These are phyloP conservation scores for Amphilophus citrinellus DNA, from an alignment of 2,113 vertebrate species.

Conservation along the genomic window DNA sequence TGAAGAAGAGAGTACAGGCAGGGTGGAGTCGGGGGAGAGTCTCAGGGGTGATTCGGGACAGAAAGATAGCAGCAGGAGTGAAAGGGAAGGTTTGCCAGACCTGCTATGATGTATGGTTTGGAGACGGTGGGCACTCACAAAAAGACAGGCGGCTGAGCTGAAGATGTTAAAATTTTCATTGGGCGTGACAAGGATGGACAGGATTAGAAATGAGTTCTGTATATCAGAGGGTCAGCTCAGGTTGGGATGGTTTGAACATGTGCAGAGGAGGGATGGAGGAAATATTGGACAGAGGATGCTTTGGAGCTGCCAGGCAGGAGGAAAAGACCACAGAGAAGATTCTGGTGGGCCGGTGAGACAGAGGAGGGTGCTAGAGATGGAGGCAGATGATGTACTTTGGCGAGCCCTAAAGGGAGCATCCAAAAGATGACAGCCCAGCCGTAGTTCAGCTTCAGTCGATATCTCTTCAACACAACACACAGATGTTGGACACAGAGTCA, in stretches of 20 bases:
- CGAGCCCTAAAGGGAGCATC: neutral
- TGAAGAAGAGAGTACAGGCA: too few relatives aligned
- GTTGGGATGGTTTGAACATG: neutral
- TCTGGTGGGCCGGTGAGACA: neutral
- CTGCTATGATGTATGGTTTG: neutral
- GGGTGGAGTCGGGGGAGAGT: too few relatives aligned
- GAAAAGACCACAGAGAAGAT: too few relatives aligned
- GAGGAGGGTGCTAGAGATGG: neutral
- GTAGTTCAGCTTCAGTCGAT: accelerated
- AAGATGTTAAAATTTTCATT: neutral
- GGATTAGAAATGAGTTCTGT: neutral
- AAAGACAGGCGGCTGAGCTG: neutral
- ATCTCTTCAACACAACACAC: neutral
- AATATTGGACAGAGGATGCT: neutral
- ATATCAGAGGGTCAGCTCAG: neutral
- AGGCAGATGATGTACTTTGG: neutral
- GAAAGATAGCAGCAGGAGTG: too few relatives aligned
- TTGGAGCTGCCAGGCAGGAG: too few relatives aligned
- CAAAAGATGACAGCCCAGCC: neutral
- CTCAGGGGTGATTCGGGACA: too few relatives aligned
- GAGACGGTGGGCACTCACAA: neutral
- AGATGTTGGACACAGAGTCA: neutral
- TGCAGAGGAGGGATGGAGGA: neutral
- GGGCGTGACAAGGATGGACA: neutral
- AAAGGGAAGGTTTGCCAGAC: too few relatives aligned